A percentile compares a stretch with the other conserved stretches of the same genome.
Evolutionary conservation across 30 jellyfish, hydroid and myxozoan genomes (phyloP).

Genomic region (Euphysa ruthae): DNA sequence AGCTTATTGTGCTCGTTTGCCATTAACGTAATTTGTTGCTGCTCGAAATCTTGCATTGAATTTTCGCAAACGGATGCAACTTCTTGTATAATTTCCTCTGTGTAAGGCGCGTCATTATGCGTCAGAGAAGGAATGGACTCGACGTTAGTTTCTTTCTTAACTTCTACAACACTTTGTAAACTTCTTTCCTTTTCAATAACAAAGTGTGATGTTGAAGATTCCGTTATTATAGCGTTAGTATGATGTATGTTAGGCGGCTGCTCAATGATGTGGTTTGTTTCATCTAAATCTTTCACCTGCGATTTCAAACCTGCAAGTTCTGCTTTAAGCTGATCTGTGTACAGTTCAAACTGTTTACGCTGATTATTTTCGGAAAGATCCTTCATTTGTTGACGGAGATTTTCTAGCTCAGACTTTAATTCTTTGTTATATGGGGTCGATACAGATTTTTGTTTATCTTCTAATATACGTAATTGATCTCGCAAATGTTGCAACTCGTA

Average conservation of each 20-base stretch:
- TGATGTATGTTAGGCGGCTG: too few species aligned
- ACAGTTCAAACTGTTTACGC: not conserved
- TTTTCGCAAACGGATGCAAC: not conserved
- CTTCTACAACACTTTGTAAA: not conserved
- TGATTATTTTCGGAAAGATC: constrained; percentile 16
- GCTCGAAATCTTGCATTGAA: not conserved
- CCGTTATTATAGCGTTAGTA: not conserved
- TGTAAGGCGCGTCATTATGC: too few species aligned
- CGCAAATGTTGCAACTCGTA: constrained; percentile 14
- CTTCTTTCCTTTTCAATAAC: not conserved
- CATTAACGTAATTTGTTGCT: not conserved
- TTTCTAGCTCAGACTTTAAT: constrained; percentile 26
- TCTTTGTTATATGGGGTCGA: constrained; percentile 17
- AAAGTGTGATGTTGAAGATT: not conserved
- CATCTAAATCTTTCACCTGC: constrained; percentile 20
- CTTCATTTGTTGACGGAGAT: constrained; percentile 26
- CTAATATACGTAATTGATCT: constrained; percentile 8
- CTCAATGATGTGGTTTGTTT: not conserved
- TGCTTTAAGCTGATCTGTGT: constrained; percentile 19
- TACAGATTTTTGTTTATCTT: constrained; percentile 13
- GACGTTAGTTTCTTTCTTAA: not conserved
- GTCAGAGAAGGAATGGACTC: too few species aligned
- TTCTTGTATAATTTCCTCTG: too few species aligned
- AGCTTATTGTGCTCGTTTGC: not conserved
- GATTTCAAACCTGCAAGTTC: constrained; percentile 12